These are phyloP conservation scores for Frankliniella intonsa DNA, from an alignment of 2,888 invertebrate genomes.

Conservation along the genomic window DNA sequence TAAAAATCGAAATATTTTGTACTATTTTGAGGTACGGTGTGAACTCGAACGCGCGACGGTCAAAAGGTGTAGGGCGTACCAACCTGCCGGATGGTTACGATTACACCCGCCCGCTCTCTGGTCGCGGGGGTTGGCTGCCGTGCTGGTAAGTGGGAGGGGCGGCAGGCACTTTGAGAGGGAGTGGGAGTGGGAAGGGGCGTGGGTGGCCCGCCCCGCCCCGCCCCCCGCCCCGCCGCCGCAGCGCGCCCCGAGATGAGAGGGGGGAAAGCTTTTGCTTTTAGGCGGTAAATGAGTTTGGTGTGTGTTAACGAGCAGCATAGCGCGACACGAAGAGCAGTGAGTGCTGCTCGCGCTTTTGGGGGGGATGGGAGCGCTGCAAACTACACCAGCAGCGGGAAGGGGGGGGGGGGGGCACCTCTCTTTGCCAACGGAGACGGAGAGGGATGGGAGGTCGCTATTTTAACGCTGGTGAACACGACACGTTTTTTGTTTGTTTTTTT, in stretches of 20 bases:
- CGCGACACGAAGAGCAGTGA: not conserved
- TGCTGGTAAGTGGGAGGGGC: not conserved
- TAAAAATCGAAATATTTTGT: too few relatives aligned
- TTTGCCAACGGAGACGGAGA: too few relatives aligned
- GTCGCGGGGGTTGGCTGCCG: not conserved
- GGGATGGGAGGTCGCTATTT: too few relatives aligned
- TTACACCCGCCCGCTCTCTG: not conserved
- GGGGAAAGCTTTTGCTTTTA: constrained; percentile 12
- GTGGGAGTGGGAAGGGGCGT: not conserved
- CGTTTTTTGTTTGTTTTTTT: too few relatives aligned
- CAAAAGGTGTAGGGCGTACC: not conserved
- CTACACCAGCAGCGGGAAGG: too few relatives aligned
- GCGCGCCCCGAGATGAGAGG: not conserved
- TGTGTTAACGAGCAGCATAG: constrained; percentile 17
- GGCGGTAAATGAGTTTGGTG: constrained; percentile 19
- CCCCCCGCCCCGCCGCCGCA: not conserved
- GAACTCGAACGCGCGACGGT: not conserved
- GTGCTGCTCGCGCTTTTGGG: too few relatives aligned
- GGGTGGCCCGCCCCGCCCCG: not conserved
- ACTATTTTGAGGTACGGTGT: not conserved
- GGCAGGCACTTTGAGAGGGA: not conserved
- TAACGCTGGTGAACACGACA: too few relatives aligned
- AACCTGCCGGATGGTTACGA: too few relatives aligned
- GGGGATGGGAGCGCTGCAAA: too few relatives aligned
- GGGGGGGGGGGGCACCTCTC: too few relatives aligned